These are phyloP conservation scores for Oryctolagus cuniculus DNA, from an alignment of 2,113 vertebrate species.

Conservation along the genomic window DNA sequence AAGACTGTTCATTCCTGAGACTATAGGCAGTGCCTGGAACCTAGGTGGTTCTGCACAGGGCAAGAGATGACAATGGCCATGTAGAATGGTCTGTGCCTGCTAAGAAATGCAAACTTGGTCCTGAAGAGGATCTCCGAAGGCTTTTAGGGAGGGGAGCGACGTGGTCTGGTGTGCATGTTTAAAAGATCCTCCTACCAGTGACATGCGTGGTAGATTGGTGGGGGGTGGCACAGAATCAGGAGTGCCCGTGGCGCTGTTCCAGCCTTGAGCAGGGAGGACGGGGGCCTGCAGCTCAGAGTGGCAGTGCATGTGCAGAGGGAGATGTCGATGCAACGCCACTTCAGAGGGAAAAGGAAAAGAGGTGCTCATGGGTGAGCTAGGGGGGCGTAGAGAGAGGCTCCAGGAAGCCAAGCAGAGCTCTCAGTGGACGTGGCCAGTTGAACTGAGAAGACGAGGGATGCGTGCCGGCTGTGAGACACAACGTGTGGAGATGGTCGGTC, in stretches of 20 bases:
- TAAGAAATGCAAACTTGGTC: neutral
- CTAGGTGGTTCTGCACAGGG: neutral
- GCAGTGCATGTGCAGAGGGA: neutral
- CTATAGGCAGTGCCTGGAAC: neutral
- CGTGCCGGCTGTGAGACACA: neutral
- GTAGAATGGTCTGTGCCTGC: too few species aligned
- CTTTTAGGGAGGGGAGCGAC: neutral
- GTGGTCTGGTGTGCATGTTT: neutral
- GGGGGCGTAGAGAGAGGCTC: neutral
- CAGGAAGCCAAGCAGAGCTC: neutral
- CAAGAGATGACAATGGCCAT: neutral
- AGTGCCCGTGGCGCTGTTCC: neutral
- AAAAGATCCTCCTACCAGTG: neutral
- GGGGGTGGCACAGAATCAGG: neutral
- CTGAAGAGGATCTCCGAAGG: neutral
- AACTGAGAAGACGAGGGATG: neutral
- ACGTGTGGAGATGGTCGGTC: neutral
- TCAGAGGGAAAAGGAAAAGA: neutral
- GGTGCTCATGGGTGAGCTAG: neutral
- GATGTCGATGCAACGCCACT: neutral
- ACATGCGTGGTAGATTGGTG: neutral
- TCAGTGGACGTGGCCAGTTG: neutral
- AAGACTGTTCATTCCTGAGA: neutral
- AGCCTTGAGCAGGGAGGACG: neutral
- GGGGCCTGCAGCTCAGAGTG: neutral